These are phyloP conservation scores for Porites rus DNA, from an alignment of 92 coral and sea anemone species.

Conservation along the genomic window DNA sequence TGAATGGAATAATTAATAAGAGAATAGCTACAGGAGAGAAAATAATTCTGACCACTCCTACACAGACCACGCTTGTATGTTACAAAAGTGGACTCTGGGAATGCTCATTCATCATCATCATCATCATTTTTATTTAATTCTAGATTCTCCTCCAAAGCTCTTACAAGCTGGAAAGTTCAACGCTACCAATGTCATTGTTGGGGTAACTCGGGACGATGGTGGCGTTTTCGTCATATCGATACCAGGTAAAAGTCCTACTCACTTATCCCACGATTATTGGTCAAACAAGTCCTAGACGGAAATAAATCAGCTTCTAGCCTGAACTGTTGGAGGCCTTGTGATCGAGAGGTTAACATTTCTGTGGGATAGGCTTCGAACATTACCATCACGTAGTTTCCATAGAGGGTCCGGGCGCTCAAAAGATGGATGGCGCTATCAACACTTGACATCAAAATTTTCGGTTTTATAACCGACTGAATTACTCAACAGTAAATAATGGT, in stretches of 20 bases:
- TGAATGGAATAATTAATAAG: no score
- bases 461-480: no score
- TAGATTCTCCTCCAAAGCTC: not conserved
- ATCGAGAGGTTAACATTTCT: not conserved
- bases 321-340: not conserved
- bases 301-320: no score
- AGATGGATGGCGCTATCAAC: no score
- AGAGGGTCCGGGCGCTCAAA: not conserved
- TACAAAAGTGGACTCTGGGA: not conserved
- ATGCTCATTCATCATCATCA: not conserved
- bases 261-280: no score
- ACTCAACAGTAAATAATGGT: no score
- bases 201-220: not conserved
- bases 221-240: not conserved
- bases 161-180: not conserved
- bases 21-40: no score
- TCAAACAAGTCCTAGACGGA: no score
- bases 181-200: not conserved
- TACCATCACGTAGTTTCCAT: not conserved
- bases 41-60: no score
- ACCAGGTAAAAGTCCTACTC: not conserved
- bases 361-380: not conserved
- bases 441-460: no score
- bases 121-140: not conserved
- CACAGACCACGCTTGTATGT: no score